Conservation (phyloP, 2,113 vertebrate species). For the Synodontis membranacea region DNA sequence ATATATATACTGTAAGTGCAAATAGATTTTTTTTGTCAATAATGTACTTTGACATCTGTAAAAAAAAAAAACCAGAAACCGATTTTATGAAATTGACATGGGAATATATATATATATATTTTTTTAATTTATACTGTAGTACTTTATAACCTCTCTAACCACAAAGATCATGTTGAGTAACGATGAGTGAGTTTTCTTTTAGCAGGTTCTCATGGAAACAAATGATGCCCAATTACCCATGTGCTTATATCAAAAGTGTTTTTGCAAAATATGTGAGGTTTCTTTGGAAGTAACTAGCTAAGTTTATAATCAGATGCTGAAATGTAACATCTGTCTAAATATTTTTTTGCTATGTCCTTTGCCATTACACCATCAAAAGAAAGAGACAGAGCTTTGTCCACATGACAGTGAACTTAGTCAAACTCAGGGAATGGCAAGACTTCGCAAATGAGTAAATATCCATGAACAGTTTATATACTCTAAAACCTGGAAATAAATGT, state of each 20-base stretch:
- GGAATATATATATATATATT: not conserved
- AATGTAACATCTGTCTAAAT: not conserved
- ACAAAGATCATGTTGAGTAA: not conserved
- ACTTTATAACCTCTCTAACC: not conserved
- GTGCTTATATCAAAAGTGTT: not conserved
- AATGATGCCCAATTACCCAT: not conserved
- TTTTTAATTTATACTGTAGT: not conserved
- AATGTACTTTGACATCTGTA: not conserved
- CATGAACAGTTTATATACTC: not conserved
- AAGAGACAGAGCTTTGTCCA: not conserved
- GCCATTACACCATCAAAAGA: not conserved
- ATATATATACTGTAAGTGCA: not conserved
- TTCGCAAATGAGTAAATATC: not conserved
- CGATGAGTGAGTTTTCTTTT: not conserved
- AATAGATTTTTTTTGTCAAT: not conserved
- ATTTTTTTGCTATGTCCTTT: not conserved
- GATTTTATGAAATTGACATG: not conserved
- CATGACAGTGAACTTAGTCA: not conserved
- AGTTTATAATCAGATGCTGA: not conserved
- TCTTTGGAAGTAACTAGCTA: not conserved
- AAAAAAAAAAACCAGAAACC: not conserved
- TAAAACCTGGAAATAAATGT: not conserved
- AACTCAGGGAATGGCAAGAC: not conserved
- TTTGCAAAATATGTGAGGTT: not conserved
- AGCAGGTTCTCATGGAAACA: not conserved